Base-by-base conservation (phyloP, 1,140 invertebrate genomes). In the Condylostylus longicornis region DNA sequence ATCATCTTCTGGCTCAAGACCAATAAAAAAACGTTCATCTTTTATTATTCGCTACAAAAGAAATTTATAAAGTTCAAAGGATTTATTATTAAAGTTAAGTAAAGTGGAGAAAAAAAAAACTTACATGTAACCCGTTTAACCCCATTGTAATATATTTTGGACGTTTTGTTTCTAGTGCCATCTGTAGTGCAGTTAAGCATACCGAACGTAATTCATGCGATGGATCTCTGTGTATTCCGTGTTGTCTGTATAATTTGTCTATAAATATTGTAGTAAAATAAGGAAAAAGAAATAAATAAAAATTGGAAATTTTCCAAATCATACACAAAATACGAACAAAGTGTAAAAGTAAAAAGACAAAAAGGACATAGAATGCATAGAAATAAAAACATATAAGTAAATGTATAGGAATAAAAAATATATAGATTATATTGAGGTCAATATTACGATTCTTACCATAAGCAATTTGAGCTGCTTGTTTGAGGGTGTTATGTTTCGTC, bases 11-110 rank as follows among this genome's bases (percentile, higher is more conserved):
- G 80, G 82, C 60, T 91, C 87, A 46, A 86, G 79, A 6, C 80
- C 78, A n/a, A 84, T 78, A 50, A 89, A 86, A 53, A 93, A 91
- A 41, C 85, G 69, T 53, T 89, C 82, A 64, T 94, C 87, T 43
- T 84, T 73, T 18, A 94, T 66, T 47, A 91, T 77, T 73, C 82
- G 82, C 87, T 91, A 57, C 6, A 59, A 59, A 20, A 2, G 15
- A 23, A 35, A n/a, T n/a, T n/a, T n/a, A n/a, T n/a, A n/a, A n/a
- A n/a, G n/a, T n/a, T n/a, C n/a, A n/a, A n/a, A n/a, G n/a, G 9
- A 38, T 25, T 36, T 37, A 5, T 25, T 33, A 35, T 18, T 18
- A 35, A 44, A 30, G 18, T 14, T 43, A 34, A 45, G 37, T 27
- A 25, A 8, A 25, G n/a, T 9, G 8, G 23, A n/a, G 7, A 7